These are phyloP conservation scores for Mellilla xanthometata DNA, from an alignment of 2,888 invertebrate genomes.

Conservation along the genomic window DNA sequence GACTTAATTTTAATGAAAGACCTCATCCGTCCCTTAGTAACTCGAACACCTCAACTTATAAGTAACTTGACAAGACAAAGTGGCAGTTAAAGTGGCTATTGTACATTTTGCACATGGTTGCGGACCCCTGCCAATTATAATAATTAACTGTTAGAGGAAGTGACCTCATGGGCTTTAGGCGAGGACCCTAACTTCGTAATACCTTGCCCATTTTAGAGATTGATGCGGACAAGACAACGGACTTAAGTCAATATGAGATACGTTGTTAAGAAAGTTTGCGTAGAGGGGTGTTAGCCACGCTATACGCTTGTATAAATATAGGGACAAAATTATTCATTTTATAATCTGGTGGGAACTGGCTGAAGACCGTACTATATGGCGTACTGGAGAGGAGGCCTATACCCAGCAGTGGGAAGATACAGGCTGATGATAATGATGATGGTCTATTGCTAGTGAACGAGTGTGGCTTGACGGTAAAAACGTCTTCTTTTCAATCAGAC, in stretches of 20 bases:
- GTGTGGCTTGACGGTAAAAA: no score
- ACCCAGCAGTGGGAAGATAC: no score
- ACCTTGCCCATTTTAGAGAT: constrained; percentile 70
- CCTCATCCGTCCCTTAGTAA: constrained; percentile 4
- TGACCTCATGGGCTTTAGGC: constrained; percentile 75
- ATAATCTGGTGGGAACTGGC: no score
- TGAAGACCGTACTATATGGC: no score
- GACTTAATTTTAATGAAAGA: constrained; percentile 1
- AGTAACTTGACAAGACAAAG: constrained; percentile 30
- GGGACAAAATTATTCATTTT: no score
- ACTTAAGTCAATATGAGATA: constrained; percentile 63
- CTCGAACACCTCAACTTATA: constrained; percentile 23
- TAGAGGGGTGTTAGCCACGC: constrained; percentile 28
- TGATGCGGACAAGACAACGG: constrained; percentile 74
- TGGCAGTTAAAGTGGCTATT: constrained; percentile 32
- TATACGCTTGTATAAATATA: no score
- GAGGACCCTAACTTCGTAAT: constrained; percentile 66
- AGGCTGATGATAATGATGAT: no score
- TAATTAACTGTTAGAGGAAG: constrained; percentile 80
- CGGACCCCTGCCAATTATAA: constrained; percentile 65
- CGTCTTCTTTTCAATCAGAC: no score
- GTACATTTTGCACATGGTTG: constrained; percentile 27
- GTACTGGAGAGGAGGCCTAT: no score
- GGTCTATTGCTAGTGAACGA: no score
- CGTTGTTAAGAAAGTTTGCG: constrained; percentile 56